A percentile compares a stretch with the other conserved stretches of the same genome.
Conservation (phyloP, 2,113 vertebrate species). For the Pterophyllum scalare region DNA sequence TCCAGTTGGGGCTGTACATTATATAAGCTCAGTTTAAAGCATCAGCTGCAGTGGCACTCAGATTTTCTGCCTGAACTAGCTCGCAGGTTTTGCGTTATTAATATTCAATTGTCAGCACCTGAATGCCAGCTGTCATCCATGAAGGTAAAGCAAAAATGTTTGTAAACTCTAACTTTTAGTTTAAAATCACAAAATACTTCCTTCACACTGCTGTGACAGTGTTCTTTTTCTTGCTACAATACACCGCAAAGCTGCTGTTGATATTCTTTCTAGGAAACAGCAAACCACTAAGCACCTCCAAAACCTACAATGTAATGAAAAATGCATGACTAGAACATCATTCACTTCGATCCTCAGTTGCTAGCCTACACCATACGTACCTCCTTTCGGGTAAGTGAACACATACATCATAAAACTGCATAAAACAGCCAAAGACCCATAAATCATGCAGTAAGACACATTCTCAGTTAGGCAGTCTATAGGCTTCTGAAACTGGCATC, state of each 20-base stretch:
- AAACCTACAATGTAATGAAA: constrained; percentile 62
- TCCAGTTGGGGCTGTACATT: not conserved
- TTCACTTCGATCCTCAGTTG: constrained; percentile 64
- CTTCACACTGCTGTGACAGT: not conserved
- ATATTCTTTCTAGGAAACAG: constrained; percentile 58
- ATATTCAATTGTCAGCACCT: constrained; percentile 29
- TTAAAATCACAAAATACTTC: not conserved
- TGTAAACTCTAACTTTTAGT: not conserved
- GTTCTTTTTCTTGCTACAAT: not conserved
- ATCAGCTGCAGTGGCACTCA: not conserved
- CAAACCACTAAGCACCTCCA: constrained; percentile 43
- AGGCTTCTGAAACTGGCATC: constrained; percentile 45
- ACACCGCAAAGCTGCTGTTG: constrained; percentile 38
- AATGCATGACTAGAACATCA: constrained; percentile 73
- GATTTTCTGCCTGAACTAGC: constrained; percentile 14
- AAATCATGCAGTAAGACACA: constrained; percentile 67
- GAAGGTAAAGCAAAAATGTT: not conserved
- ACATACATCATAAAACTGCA: constrained; percentile 72
- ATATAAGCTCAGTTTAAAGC: not conserved
- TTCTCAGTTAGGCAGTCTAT: constrained; percentile 37
- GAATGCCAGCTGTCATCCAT: constrained; percentile 15
- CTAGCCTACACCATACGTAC: constrained; percentile 47
- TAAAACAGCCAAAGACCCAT: constrained; percentile 59
- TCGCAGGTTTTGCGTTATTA: constrained; percentile 3
- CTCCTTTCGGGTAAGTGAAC: constrained; percentile 69